These are phyloP conservation scores for Rhombomys opimus DNA, from an alignment of 2,113 vertebrate genomes.

Conservation along the genomic window DNA sequence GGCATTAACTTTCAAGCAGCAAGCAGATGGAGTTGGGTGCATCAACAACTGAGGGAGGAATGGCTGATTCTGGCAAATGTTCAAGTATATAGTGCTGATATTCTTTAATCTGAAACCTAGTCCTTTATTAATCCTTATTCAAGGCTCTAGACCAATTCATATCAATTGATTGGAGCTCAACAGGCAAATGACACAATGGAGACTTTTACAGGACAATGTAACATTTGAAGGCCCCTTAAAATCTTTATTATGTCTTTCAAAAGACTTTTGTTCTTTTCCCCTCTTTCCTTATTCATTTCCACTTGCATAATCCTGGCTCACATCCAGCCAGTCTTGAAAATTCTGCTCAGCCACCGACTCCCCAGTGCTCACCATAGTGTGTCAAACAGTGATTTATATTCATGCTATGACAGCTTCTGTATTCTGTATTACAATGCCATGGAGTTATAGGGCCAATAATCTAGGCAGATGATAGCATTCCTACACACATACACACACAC, in stretches of 20 bases:
- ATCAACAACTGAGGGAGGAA: neutral
- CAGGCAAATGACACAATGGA: conserved; percentile 27
- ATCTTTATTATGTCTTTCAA: conserved; percentile 31
- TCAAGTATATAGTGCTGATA: neutral
- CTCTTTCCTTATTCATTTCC: conserved; percentile 50
- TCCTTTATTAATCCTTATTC: conserved; percentile 52
- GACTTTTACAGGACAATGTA: conserved; percentile 62
- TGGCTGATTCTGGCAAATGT: neutral
- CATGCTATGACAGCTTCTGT: neutral
- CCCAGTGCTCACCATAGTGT: neutral
- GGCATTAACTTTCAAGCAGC: neutral
- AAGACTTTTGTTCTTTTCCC: conserved; percentile 38
- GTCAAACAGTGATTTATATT: conserved; percentile 51
- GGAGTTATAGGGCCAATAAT: neutral
- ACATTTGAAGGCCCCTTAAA: conserved; percentile 57
- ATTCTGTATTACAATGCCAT: neutral
- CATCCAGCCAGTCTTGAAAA: neutral
- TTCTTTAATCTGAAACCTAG: conserved; percentile 47
- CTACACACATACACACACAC: neutral
- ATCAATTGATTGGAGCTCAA: conserved; percentile 58
- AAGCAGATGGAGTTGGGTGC: neutral
- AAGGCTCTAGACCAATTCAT: conserved; percentile 37
- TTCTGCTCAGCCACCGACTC: conserved; percentile 26
- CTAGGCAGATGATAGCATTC: neutral
- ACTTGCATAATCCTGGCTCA: conserved; percentile 61